A percentile compares a stretch with the other conserved stretches of the same genome.
These are phyloP conservation scores for Trissolcus brochymenae DNA, from an alignment of 2,888 invertebrate species.

Conservation along the genomic window DNA sequence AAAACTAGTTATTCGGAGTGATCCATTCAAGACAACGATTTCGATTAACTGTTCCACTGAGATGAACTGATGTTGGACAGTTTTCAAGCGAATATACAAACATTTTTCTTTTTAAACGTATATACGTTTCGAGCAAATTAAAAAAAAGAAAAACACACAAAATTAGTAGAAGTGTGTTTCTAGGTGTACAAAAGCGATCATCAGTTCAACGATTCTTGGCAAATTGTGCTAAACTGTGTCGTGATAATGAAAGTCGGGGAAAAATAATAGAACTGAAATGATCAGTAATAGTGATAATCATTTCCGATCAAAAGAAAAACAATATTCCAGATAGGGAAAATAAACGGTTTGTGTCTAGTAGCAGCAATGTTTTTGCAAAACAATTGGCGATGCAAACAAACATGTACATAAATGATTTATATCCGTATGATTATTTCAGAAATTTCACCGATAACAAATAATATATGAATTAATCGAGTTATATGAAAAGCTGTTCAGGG, in stretches of 20 bases:
- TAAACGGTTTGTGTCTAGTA: constrained; percentile 47
- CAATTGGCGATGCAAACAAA: constrained; percentile 48
- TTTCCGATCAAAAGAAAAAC: constrained; percentile 19
- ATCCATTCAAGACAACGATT: constrained; percentile 58
- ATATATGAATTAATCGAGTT: constrained; percentile 22
- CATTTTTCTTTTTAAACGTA: no score
- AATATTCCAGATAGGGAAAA: constrained; percentile 28
- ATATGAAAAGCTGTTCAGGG: constrained; percentile 9
- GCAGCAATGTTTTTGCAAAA: no score
- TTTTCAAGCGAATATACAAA: no score
- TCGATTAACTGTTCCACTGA: constrained; percentile 18
- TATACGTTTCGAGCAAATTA: no score
- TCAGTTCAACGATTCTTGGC: constrained; percentile 8
- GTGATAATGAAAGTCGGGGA: constrained; percentile 27
- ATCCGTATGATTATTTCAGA: constrained; percentile 43
- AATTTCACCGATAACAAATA: constrained; percentile 31
- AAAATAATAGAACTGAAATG: constrained; percentile 25
- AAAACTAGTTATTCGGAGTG: constrained; percentile 75
- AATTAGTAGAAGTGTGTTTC: no score
- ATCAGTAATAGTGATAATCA: constrained; percentile 37
- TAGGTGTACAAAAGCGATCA: constrained; percentile 9
- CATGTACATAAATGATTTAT: constrained; percentile 52
- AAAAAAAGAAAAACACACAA: no score
- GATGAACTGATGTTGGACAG: no score
- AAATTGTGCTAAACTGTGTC: constrained; percentile 22